These are phyloP conservation scores for Chromobotia macracanthus DNA, from an alignment of 2,797 vertebrate genomes.

Conservation along the genomic window DNA sequence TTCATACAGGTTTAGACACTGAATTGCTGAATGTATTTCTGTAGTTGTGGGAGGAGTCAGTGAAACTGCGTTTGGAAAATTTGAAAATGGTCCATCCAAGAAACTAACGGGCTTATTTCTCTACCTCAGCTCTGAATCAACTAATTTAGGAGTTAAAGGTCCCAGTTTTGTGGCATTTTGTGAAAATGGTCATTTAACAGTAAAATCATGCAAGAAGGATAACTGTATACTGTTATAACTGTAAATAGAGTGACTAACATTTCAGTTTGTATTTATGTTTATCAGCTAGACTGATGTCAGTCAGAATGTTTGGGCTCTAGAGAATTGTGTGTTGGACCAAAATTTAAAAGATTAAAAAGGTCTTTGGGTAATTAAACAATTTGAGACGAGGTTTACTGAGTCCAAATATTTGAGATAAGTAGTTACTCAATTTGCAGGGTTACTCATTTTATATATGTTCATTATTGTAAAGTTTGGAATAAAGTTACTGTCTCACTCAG, in stretches of 20 bases:
- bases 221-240: neutral
- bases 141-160: conserved; percentile 14
- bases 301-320: neutral
- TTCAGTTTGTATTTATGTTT: neutral
- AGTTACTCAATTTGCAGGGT: conserved; percentile 33
- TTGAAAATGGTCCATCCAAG: neutral
- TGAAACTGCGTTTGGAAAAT: neutral
- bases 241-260: conserved; percentile 1
- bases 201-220: neutral
- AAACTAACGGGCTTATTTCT: neutral
- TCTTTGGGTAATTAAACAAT: too few relatives aligned
- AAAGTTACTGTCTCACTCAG: neutral
- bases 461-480: neutral
- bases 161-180: neutral
- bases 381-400: too few relatives aligned
- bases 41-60: neutral
- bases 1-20: conserved; percentile 89
- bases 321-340: neutral
- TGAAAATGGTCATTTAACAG: neutral
- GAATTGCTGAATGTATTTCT: conserved; percentile 73
- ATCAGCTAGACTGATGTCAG: neutral
- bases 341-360: too few relatives aligned
- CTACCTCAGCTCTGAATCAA: conserved; percentile 39
- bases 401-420: neutral
- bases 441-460: conserved; percentile 17